A percentile compares a stretch with the other conserved stretches of the same genome.
Conservation (phyloP, 2,797 vertebrate species). For the Loriculus beryllinus region DNA sequence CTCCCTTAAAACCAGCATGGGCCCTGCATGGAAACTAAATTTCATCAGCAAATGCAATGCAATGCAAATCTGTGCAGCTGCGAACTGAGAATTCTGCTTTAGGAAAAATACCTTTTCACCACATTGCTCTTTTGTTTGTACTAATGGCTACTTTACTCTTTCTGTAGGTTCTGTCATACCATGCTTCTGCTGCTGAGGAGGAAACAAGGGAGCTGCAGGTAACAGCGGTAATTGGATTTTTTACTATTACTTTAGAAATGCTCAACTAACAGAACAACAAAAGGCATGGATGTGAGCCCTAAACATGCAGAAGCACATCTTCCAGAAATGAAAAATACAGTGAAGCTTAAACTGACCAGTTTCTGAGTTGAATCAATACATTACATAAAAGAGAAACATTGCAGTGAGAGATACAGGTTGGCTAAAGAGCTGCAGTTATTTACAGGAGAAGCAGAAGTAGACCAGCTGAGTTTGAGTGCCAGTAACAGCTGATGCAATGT, state of each 20-base stretch:
- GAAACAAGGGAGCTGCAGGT: constrained; percentile 92
- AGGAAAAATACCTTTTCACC: neutral
- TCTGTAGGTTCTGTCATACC: constrained; percentile 91
- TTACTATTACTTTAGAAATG: constrained; percentile 33
- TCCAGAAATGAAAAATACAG: neutral
- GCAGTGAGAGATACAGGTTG: neutral
- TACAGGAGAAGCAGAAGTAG: neutral
- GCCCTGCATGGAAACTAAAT: neutral
- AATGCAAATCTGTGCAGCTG: neutral
- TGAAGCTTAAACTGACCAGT: neutral
- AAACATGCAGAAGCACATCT: neutral
- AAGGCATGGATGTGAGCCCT: neutral
- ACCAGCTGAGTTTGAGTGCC: neutral
- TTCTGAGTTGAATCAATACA: neutral
- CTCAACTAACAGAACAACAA: neutral
- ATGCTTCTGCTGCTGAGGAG: constrained; percentile 90
- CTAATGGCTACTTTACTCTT: neutral
- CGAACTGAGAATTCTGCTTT: neutral
- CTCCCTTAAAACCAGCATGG: neutral
- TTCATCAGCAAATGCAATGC: neutral
- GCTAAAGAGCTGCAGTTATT: neutral
- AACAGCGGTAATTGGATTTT: constrained; percentile 85
- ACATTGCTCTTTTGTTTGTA: neutral
- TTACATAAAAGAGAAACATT: neutral
- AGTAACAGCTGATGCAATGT: neutral